Evolutionary conservation across 2,888 invertebrate species (phyloP), one percentile per base, ranked within the genome.

Genomic region (Standfussiana lucernea): DNA sequence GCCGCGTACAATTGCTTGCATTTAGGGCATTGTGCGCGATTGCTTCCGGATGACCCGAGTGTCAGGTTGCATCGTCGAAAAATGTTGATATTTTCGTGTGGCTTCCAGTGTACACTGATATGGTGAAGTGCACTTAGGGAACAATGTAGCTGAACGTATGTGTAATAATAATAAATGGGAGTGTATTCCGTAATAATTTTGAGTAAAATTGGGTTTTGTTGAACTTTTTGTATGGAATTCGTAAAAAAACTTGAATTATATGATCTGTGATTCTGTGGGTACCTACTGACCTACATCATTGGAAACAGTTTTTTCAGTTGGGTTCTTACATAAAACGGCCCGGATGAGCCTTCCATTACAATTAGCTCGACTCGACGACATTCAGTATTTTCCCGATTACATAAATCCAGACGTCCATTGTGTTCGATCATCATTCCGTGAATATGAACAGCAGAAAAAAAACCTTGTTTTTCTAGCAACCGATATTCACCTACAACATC

Each of bases 21-120:
- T 86, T 87, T 85, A 65, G 75, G 37, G 76, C 81, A 78, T 88
- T 86, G 86, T 87, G 75, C 79, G 61, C 82, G 88, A 93, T 92
- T 90, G 91, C 89, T 92, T 93, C 93, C 93, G 92, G 92, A 86
- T 91, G 92, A 90, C 91, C 90, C 88, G 87, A 83, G 88, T 89
- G 88, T 89, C 88, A 85, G 80, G 89, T 90, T 89, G 82, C 90
- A 89, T 89, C 86, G 80, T 59, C 59, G 77, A 88, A 89, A 82
- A 79, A 76, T 76, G 71, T 79, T 85, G 83, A 89, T 86, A 89
- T 80, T 83, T 88, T 82, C n/a, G 82, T 84, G 86, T 88, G 86
- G 88, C 81, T 78, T 70, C 81, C 87, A 85, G 67, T 79, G 85
- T 85, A 82, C 68, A 85, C 62, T 69, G 89, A 89, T 88, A 87